Conservation (phyloP, 2,888 invertebrate genomes). For the Tipula confusa region DNA sequence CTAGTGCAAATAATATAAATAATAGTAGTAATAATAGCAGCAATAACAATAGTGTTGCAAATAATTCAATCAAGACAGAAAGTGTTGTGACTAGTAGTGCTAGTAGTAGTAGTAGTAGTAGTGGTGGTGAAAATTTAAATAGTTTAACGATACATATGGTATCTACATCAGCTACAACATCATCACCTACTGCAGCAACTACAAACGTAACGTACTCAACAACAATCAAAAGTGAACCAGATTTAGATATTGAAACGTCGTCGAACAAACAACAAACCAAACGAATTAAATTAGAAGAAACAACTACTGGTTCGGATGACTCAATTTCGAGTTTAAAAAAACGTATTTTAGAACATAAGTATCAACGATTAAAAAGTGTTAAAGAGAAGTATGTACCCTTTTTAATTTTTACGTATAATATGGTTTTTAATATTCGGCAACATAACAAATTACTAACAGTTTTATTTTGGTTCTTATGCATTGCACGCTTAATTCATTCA, state of each 20-base stretch:
- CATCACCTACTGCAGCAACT: conserved; percentile 29
- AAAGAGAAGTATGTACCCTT: conserved; percentile 56
- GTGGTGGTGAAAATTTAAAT: conserved; percentile 21
- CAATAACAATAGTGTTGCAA: conserved; percentile 35
- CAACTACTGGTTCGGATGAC: conserved; percentile 43
- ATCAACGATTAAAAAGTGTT: conserved; percentile 62
- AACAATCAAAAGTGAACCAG: conserved; percentile 14
- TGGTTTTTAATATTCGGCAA: neutral
- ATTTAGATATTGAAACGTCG: neutral
- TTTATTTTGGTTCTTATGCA: neutral
- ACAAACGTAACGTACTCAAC: conserved; percentile 28
- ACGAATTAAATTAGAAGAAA: conserved; percentile 32
- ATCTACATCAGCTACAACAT: conserved; percentile 27
- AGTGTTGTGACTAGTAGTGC: conserved; percentile 30
- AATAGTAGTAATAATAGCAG: conserved; percentile 30
- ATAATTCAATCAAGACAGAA: conserved; percentile 26
- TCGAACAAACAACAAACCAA: neutral
- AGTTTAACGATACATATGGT: conserved; percentile 21
- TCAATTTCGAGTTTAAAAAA: conserved; percentile 57
- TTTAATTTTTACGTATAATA: neutral
- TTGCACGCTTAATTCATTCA: neutral
- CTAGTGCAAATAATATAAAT: conserved; percentile 34
- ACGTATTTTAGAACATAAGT: conserved; percentile 66
- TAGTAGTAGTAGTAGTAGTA: conserved; percentile 20
- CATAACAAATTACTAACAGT: neutral